Base-by-base conservation (phyloP, 1,140 invertebrate species). In the Helicoverpa zea region DNA sequence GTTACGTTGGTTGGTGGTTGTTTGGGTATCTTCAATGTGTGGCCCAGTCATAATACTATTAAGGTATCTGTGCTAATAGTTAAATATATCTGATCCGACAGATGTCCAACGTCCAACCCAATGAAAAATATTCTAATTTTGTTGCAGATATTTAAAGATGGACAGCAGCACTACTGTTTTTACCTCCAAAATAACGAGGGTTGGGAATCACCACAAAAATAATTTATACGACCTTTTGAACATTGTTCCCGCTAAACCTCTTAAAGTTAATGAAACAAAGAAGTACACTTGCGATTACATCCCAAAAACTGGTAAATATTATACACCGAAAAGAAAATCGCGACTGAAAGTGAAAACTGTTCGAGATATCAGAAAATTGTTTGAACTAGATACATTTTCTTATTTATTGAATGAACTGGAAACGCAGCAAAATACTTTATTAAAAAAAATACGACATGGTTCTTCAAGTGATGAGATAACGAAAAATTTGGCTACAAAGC, bases 331-430 rank as follows among this genome's bases (percentile, higher is more conserved):
- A 83, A 92, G 88, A 79, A 94, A 88, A 86, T 83, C 81, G 61
- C 88, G 82, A 76, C 12, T 81, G 47, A 95, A 94, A 85, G 94
- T 95, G 7, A 92, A 85, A 75, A 95, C 94, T 64, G 90, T 95
- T 16, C 82, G 87, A 82, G 87, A 93, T 73, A 88, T 94, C 43
- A 86, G 94, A 85, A 86, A 80, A 79, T 11, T 78, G 35, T 90
- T 90, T 86, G 92, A 94, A 84, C 87, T 85, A 64, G 92, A 94
- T 79, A 75, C 89, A 9, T 87, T 85, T n/a, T 81, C 51, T 73
- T 87, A 88, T 66, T 87, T 94, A 81, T 70, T 84, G 35, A 14
- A 43, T 56, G 90, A 93, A 51, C 77, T 95, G 80, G 89, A 93
- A 82, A 89, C 87, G 78, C 91, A 95, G 80, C 85, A 87, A 86